A percentile compares a stretch with the other conserved stretches of the same genome.
Conservation (phyloP, 92 coral and sea anemone genomes). For the Phenganax marumi region DNA sequence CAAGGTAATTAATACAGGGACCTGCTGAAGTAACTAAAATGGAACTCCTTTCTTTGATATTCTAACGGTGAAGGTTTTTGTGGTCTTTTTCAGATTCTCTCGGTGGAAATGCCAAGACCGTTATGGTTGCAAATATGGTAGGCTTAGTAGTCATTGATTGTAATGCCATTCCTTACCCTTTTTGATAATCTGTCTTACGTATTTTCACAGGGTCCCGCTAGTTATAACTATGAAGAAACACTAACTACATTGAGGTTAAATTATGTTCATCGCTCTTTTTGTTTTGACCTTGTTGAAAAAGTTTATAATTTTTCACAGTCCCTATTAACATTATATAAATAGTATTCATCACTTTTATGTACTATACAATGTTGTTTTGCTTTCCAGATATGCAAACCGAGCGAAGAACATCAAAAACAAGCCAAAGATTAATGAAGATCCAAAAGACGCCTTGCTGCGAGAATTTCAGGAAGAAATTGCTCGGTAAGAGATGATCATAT, state of each 20-base stretch:
- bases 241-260: constrained; percentile 82
- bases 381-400: constrained; percentile 87
- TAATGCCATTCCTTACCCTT: background rate
- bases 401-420: constrained; percentile 98
- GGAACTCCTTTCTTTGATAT: too few species aligned
- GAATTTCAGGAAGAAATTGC: constrained; percentile 99
- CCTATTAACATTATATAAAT: background rate
- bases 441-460: constrained; percentile 93
- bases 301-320: background rate
- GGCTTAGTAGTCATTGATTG: constrained; percentile 17
- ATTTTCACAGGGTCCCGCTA: constrained; percentile 83
- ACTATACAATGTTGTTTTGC: background rate
- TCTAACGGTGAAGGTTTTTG: constrained; percentile 20
- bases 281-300: background rate
- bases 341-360: background rate
- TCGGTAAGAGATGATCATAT: constrained; percentile 3
- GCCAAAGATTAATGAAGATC: constrained; percentile 98
- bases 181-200: background rate
- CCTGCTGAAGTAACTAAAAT: too few species aligned
- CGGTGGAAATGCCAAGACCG: constrained; percentile 96
- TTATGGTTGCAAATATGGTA: constrained; percentile 99
- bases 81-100: constrained; percentile 68
- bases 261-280: background rate
- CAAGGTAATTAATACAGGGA: constrained; percentile 62
- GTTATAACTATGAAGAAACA: constrained; percentile 96